These are phyloP conservation scores for Piprites chloris DNA, from an alignment of 2,113 vertebrate genomes.

Conservation along the genomic window DNA sequence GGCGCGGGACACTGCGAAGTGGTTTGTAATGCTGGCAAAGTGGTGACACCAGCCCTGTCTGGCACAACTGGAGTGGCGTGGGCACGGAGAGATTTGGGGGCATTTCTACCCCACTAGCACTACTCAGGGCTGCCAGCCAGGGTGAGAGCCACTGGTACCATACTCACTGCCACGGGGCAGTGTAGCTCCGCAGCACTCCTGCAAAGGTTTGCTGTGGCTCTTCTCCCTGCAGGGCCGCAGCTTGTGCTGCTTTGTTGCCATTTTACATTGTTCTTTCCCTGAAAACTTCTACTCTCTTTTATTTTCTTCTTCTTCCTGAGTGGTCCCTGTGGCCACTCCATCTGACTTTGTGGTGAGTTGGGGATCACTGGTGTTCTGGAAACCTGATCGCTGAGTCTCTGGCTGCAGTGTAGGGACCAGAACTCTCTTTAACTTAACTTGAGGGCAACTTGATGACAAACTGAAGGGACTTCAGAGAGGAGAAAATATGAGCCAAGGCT, in stretches of 20 bases:
- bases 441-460: constrained; percentile 60
- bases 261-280: neutral
- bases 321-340: neutral
- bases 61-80: fast-evolving
- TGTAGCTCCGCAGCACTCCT: fast-evolving
- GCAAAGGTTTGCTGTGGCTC: neutral
- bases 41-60: fast-evolving
- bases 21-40: neutral
- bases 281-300: neutral
- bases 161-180: neutral
- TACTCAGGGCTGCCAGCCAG: neutral
- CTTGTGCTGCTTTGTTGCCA: neutral
- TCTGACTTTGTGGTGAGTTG: neutral
- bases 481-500: constrained; percentile 50
- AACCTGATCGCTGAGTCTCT: neutral
- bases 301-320: constrained; percentile 7
- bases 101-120: neutral
- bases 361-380: constrained; percentile 31
- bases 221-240: neutral
- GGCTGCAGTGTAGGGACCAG: neutral
- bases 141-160: neutral
- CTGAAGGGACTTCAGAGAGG: constrained; percentile 61
- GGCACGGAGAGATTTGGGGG: neutral
- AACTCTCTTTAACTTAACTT: constrained; percentile 37
- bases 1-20: fast-evolving